phyloP scores from a whole-genome alignment of 2,113 vertebrate species.

The Clupea harengus region DNA sequence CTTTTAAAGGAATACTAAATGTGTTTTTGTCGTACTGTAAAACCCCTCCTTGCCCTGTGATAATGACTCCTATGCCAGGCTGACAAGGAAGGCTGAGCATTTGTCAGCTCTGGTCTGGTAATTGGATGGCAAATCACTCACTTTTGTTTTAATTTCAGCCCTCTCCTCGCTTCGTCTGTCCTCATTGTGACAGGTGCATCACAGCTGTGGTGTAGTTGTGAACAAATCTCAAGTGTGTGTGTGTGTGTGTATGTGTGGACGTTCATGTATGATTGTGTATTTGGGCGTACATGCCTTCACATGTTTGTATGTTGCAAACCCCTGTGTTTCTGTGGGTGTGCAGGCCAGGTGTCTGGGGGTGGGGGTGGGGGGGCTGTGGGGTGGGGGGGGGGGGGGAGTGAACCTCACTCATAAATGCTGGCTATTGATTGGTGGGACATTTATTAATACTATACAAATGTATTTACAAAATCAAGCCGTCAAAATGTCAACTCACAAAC shows the following conservation, averaged over 20 bases:
- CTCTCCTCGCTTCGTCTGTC: neutral
- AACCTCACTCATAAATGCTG: too few species aligned
- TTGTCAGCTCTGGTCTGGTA: slow-evolving; percentile 10
- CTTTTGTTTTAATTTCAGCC: slow-evolving; percentile 17
- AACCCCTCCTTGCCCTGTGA: neutral
- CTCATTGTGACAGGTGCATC: slow-evolving; percentile 1
- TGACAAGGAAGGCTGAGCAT: neutral
- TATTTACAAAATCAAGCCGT: too few species aligned
- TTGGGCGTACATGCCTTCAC: neutral
- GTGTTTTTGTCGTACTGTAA: neutral
- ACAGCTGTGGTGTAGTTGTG: neutral
- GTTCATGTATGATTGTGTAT: neutral
- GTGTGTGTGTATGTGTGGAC: slow-evolving; percentile 16
- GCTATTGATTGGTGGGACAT: too few species aligned
- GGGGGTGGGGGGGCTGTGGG: neutral
- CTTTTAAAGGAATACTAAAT: neutral
- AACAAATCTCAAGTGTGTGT: slow-evolving; percentile 18
- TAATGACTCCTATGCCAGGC: neutral
- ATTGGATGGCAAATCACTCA: slow-evolving; percentile 19
- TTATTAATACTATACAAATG: too few species aligned
- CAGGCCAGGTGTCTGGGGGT: neutral
- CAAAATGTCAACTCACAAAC: too few species aligned
- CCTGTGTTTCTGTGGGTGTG: neutral
- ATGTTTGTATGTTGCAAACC: neutral
- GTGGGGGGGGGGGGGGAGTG: too few species aligned